Evolutionary conservation across 2,888 invertebrate species (phyloP).

Genomic region (Blastobasis lacticolella): DNA sequence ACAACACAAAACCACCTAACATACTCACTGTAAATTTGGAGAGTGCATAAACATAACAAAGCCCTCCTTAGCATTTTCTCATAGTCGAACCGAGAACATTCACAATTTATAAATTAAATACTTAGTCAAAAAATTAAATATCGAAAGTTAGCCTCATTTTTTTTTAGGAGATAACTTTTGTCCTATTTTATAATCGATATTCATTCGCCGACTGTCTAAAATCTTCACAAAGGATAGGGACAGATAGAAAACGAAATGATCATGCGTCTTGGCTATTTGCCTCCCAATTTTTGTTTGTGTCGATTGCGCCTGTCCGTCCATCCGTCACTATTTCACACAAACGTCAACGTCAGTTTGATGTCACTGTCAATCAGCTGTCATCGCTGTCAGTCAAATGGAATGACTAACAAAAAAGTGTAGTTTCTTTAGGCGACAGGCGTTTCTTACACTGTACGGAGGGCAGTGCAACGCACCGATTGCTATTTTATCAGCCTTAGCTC

Average conservation of each 20-base stretch:
- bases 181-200: slow-evolving; percentile 63
- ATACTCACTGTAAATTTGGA: slow-evolving; percentile 52
- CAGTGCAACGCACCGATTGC: too few species aligned
- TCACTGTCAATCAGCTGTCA: slow-evolving; percentile 4
- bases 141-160: slow-evolving; percentile 39
- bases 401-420: too few species aligned
- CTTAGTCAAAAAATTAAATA: slow-evolving; percentile 28
- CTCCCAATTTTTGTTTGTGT: slow-evolving; percentile 29
- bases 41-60: slow-evolving; percentile 48
- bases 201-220: slow-evolving; percentile 43
- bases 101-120: slow-evolving; percentile 8
- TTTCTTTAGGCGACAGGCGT: too few species aligned
- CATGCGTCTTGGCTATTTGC: slow-evolving; percentile 55
- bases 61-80: slow-evolving; percentile 43
- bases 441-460: too few species aligned
- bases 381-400: neutral
- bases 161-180: slow-evolving; percentile 34
- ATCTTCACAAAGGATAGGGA: slow-evolving; percentile 42
- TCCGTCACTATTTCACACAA: neutral
- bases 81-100: neutral
- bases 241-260: slow-evolving; percentile 43
- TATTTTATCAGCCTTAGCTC: too few species aligned
- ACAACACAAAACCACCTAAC: slow-evolving; percentile 14
- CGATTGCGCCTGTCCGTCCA: slow-evolving; percentile 6
- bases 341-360: neutral